Conservation (phyloP, 2,113 vertebrate genomes). For the Tiliqua scincoides region DNA sequence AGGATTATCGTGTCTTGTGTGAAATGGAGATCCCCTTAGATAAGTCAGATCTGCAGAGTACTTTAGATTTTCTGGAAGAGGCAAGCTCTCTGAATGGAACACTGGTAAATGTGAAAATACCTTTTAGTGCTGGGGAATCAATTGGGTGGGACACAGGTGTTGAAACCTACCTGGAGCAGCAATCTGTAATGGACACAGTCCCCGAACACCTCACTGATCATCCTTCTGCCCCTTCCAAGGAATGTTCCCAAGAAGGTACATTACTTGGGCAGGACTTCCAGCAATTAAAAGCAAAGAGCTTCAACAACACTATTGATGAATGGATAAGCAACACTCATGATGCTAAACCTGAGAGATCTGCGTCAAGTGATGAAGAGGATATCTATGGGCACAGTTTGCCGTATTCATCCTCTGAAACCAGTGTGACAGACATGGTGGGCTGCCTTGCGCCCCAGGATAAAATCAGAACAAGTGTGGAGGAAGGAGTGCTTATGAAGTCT, state of each 20-base stretch:
- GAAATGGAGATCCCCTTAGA: conserved; percentile 12
- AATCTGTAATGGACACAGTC: not conserved
- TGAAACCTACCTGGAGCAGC: not conserved
- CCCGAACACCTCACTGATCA: conserved; percentile 11
- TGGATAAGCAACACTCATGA: conserved; percentile 1
- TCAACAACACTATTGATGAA: conserved; percentile 26
- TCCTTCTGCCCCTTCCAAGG: not conserved
- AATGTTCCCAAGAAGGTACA: conserved; percentile 1
- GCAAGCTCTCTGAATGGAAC: conserved; percentile 11
- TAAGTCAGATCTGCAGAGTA: conserved; percentile 30
- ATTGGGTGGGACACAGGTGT: not conserved
- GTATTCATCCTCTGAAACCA: conserved; percentile 73
- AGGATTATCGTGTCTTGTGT: not conserved
- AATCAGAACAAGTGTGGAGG: conserved; percentile 68
- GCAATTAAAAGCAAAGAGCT: conserved; percentile 18
- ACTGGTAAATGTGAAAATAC: conserved; percentile 26
- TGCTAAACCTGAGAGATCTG: conserved; percentile 51
- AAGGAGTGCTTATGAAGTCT: conserved; percentile 73
- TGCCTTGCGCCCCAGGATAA: conserved; percentile 67
- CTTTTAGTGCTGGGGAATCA: conserved; percentile 16
- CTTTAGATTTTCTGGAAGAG: conserved; percentile 35
- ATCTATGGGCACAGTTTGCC: conserved; percentile 86
- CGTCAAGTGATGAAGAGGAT: conserved; percentile 94
- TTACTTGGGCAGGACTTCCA: conserved; percentile 28
- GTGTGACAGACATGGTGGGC: conserved; percentile 69